Conservation (phyloP, 2,113 vertebrate species). For the Dunckerocampus dactyliophorus region DNA sequence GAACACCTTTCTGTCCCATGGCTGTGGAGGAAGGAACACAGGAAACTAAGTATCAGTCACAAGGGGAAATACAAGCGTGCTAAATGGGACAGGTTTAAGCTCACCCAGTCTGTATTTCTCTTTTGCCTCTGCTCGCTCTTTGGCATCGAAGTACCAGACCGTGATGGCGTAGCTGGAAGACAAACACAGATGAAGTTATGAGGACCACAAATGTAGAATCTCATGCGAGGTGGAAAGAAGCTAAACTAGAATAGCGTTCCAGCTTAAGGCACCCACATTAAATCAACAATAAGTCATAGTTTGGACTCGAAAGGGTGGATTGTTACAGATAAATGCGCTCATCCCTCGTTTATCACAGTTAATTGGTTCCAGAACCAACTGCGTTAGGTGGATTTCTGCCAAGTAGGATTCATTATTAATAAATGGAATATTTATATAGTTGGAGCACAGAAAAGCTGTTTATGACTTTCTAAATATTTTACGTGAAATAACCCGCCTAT, state of each 20-base stretch:
- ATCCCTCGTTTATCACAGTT: too few species aligned
- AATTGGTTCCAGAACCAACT: too few species aligned
- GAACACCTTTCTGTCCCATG: conserved; percentile 78
- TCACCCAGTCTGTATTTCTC: conserved; percentile 84
- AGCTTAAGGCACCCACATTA: too few species aligned
- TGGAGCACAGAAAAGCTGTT: too few species aligned
- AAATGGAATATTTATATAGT: too few species aligned
- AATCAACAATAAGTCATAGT: too few species aligned
- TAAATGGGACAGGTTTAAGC: neutral
- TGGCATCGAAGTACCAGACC: conserved; percentile 94
- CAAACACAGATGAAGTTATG: conserved; percentile 11
- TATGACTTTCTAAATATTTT: too few species aligned
- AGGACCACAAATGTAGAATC: neutral
- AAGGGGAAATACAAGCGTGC: neutral
- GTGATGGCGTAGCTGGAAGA: conserved; percentile 86
- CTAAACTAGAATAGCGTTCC: neutral
- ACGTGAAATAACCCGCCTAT: too few species aligned
- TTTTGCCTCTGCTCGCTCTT: conserved; percentile 86
- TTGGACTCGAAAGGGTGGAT: too few species aligned
- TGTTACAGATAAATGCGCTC: too few species aligned
- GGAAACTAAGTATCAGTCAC: conserved; percentile 16
- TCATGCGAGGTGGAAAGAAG: neutral
- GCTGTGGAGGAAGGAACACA: conserved; percentile 71
- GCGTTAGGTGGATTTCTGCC: too few species aligned
- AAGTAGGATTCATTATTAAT: too few species aligned